Base-by-base conservation (phyloP, 1,140 invertebrate genomes). In the Scaptomyza graminum region DNA sequence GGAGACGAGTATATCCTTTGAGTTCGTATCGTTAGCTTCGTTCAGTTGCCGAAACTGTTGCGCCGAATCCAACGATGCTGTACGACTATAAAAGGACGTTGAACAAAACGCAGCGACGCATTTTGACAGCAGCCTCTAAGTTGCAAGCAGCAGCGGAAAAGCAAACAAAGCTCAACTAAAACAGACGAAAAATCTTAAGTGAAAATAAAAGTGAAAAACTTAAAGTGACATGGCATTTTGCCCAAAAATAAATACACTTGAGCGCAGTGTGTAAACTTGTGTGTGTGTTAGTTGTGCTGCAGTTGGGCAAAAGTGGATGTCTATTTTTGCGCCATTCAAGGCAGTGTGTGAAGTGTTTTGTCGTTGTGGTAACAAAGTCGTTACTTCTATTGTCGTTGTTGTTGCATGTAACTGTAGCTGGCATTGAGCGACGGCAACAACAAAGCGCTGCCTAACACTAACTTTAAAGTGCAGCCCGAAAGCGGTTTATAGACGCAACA, bases 131-230 rank as follows among this genome's bases (percentile, higher is more conserved):
- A 46, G 75, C 65, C 28, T 34, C 57, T 43, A 54, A 50, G 64
- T 84, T 71, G 76, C 49, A 61, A 65, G 76, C 37, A 66, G 44
- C 67, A 68, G 44, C 67, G 60, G 31, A 28, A 44, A 37, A 25
- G 6, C 1, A 51, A 54, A 5, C 9, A 39, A 13, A 28, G 16
- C n/a, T 11, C 28, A 31, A 31, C 5, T 39, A 5, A n/a, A 0
- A 25, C 46, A 22, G 12, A 6, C 41, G 37, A n/a, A 43, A 39
- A 50, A 62, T 31, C 50, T 25, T 22, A 62, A 75, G 78, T 82
- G 71, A 82, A 79, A 87, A 59, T 49, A 87, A 82, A 82, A 87
- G 82, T 87, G 83, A 52, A 87, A 75, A 71, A 71, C 66, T 80
- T 81, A 73, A 79, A 67, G 22, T 63, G 65, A 62, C 59, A 59